phyloP scores from a whole-genome alignment of 1,140 invertebrate species.

The Drosophila varians region DNA sequence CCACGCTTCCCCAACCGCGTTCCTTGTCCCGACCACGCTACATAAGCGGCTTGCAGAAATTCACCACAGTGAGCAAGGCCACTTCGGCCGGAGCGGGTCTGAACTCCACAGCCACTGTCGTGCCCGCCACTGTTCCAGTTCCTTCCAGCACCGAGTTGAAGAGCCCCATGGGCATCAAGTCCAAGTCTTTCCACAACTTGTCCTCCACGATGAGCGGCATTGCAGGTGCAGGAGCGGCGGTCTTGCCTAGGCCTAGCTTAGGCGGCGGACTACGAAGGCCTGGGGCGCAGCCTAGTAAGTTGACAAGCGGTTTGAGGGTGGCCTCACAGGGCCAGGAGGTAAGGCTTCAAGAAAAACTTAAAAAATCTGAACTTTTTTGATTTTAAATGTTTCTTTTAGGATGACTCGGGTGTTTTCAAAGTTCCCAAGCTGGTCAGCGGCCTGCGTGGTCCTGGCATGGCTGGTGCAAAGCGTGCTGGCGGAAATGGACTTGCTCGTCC shows the following conservation, averaged over 20 bases:
- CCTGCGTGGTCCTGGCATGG: conserved; percentile 53
- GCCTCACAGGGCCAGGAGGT: conserved; percentile 46
- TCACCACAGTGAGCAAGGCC: conserved; percentile 69
- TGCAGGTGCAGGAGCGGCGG: background rate
- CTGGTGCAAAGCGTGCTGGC: conserved; percentile 39
- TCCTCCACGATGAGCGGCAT: conserved; percentile 56
- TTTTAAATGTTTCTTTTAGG: conserved; percentile 6
- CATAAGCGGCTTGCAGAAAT: conserved; percentile 73
- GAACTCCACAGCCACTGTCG: conserved; percentile 32
- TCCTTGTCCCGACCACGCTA: conserved; percentile 79
- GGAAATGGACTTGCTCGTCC: conserved; percentile 71
- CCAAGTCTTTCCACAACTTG: conserved; percentile 81
- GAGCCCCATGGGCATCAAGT: conserved; percentile 82
- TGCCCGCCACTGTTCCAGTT: conserved; percentile 4
- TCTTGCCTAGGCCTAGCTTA: conserved; percentile 41
- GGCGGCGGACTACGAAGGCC: conserved; percentile 45
- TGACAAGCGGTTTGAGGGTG: conserved; percentile 15
- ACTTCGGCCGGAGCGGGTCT: conserved; percentile 72
- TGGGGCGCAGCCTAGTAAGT: conserved; percentile 30
- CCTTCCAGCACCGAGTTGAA: conserved; percentile 54
- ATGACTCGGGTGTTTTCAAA: conserved; percentile 63
- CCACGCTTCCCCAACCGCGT: conserved; percentile 39
- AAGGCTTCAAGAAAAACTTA: background rate
- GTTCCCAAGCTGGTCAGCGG: conserved; percentile 69
- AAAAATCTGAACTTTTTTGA: background rate